Evolutionary conservation across 2,888 invertebrate species (phyloP).

Genomic region (Agrotis ipsilon): DNA sequence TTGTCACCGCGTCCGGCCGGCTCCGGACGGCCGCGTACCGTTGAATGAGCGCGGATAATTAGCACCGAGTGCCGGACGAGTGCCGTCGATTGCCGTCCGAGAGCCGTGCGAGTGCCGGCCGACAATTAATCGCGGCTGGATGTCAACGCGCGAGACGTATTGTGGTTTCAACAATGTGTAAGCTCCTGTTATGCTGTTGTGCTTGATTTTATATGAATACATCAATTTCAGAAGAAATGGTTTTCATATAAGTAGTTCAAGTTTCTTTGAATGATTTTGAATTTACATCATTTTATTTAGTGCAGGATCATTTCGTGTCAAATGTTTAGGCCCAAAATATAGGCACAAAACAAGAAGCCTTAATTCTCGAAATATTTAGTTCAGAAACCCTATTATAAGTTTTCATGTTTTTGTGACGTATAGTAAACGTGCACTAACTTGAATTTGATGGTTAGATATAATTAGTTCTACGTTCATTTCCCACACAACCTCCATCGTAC

Average conservation of each 20-base stretch:
- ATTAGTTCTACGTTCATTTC: too few relatives aligned
- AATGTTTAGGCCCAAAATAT: constrained; percentile 17
- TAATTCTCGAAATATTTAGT: not conserved
- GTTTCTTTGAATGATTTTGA: not conserved
- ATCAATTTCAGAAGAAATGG: not conserved
- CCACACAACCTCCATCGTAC: too few relatives aligned
- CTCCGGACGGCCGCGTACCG: not conserved
- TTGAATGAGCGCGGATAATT: constrained; percentile 50
- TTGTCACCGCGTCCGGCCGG: constrained; percentile 38
- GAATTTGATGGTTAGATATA: too few relatives aligned
- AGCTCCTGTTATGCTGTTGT: constrained; percentile 11
- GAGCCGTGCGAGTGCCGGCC: constrained; percentile 33
- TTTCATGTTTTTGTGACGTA: too few relatives aligned
- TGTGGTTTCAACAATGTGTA: constrained; percentile 21
- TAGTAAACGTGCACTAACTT: too few relatives aligned
- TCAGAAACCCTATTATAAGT: too few relatives aligned
- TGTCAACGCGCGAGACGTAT: constrained; percentile 11
- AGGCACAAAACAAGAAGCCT: constrained; percentile 8
- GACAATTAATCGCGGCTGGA: constrained; percentile 26
- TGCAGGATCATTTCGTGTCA: not conserved
- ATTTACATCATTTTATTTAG: too few relatives aligned
- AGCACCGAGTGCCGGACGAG: constrained; percentile 36
- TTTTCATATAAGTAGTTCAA: not conserved
- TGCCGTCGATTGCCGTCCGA: constrained; percentile 37
- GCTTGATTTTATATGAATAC: not conserved